Percentiles rank a stretch among this genome's conserved stretches.
Conservation (phyloP, 1,140 invertebrate genomes). For the Amphibalanus amphitrite region DNA sequence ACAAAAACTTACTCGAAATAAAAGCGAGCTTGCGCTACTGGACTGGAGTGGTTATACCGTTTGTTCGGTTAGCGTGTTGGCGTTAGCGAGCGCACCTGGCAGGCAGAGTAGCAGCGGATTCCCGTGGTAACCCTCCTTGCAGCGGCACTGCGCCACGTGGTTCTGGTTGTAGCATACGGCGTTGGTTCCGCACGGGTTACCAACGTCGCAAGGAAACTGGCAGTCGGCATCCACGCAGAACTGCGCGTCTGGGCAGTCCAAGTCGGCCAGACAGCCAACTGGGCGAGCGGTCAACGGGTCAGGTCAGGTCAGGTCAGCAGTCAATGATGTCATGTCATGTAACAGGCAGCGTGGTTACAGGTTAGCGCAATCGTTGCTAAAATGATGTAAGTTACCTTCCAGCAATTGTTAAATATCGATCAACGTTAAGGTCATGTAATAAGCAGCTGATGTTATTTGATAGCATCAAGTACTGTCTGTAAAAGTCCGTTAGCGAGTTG, state of each 20-base stretch:
- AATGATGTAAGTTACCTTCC: too few relatives aligned
- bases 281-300: background rate
- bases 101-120: constrained; percentile 21
- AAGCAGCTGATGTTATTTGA: too few relatives aligned
- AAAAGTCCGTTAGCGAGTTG: too few relatives aligned
- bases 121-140: constrained; percentile 31
- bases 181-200: constrained; percentile 23
- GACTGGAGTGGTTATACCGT: too few relatives aligned
- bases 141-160: constrained; percentile 41
- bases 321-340: background rate
- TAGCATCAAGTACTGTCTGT: too few relatives aligned
- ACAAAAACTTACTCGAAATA: too few relatives aligned
- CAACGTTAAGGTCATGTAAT: too few relatives aligned
- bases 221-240: constrained; percentile 19
- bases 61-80: too few relatives aligned
- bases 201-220: constrained; percentile 19
- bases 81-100: constrained; percentile 9
- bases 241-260: constrained; percentile 18
- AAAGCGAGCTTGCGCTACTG: too few relatives aligned
- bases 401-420: too few relatives aligned
- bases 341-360: background rate
- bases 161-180: constrained; percentile 26
- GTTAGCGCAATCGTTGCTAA: background rate
- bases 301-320: background rate
- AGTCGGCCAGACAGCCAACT: constrained; percentile 43